Percentiles rank a stretch among this genome's conserved stretches.
These are phyloP conservation scores for Tyria jacobaeae DNA, from an alignment of 2,888 invertebrate species.

Conservation along the genomic window DNA sequence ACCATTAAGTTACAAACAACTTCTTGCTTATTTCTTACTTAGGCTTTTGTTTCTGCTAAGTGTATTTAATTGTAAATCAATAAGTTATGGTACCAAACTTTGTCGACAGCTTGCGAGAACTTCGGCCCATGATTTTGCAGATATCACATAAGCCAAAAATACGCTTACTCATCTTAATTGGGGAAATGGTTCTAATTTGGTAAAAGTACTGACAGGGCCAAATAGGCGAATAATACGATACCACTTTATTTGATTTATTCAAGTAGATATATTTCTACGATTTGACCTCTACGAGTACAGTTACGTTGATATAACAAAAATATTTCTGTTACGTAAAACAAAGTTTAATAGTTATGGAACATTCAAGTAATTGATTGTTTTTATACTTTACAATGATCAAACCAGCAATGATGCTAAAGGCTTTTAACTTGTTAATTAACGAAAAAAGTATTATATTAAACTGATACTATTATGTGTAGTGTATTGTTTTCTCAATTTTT, in stretches of 20 bases:
- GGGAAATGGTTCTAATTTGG: constrained; percentile 11
- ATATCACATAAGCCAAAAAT: background rate
- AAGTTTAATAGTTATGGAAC: background rate
- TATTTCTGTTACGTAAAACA: background rate
- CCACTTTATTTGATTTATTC: background rate
- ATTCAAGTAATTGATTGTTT: too few relatives aligned
- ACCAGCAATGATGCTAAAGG: too few relatives aligned
- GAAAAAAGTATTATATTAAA: too few relatives aligned
- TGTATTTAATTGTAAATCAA: background rate
- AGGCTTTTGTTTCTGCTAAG: background rate
- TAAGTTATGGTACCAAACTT: background rate
- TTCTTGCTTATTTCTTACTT: too few relatives aligned
- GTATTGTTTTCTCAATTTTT: too few relatives aligned
- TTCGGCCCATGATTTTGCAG: background rate
- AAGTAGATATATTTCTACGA: background rate
- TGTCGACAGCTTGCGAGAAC: background rate
- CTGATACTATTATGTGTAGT: too few relatives aligned
- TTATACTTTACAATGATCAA: too few relatives aligned
- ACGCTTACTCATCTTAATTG: constrained; percentile 16
- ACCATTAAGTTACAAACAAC: too few relatives aligned
- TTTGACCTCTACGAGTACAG: background rate
- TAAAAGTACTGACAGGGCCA: constrained; percentile 9
- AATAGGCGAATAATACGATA: constrained; percentile 3
- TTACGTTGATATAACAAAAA: background rate
- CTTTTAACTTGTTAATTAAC: too few relatives aligned